Percentiles rank a stretch among this genome's conserved stretches.
These are phyloP conservation scores for Thomomys bottae DNA, from an alignment of 2,113 vertebrate species.

Conservation along the genomic window DNA sequence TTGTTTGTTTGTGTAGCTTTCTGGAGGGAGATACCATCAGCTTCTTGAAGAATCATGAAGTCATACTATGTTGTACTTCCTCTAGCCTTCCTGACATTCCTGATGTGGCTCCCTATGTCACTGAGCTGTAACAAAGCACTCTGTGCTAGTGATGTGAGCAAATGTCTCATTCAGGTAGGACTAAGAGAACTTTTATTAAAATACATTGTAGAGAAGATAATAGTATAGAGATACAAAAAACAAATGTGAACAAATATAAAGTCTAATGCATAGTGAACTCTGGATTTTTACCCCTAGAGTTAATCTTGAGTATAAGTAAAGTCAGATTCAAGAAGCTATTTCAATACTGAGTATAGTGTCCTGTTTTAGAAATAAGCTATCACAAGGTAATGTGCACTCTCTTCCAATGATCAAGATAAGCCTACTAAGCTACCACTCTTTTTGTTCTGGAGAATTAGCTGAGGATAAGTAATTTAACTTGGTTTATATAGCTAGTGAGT, in stretches of 20 bases:
- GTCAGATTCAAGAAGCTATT: background rate
- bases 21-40: constrained; percentile 50
- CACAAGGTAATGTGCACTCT: background rate
- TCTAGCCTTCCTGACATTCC: constrained; percentile 84
- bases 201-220: background rate
- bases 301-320: background rate
- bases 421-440: background rate
- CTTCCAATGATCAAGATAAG: background rate
- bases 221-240: background rate
- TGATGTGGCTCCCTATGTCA: constrained; percentile 87
- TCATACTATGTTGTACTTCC: constrained; percentile 81
- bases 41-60: constrained; percentile 88
- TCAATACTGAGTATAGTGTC: background rate
- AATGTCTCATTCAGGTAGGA: constrained; percentile 97
- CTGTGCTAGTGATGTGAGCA: constrained; percentile 98
- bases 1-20: constrained; percentile 63
- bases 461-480: background rate
- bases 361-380: background rate
- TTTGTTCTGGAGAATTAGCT: background rate
- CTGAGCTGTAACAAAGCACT: constrained; percentile 96
- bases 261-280: background rate
- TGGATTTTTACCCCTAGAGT: background rate
- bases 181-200: background rate
- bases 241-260: background rate
- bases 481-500: background rate